Evolutionary conservation across 2,888 invertebrate species (phyloP).

Genomic region (Tenthredo scrophulariae): DNA sequence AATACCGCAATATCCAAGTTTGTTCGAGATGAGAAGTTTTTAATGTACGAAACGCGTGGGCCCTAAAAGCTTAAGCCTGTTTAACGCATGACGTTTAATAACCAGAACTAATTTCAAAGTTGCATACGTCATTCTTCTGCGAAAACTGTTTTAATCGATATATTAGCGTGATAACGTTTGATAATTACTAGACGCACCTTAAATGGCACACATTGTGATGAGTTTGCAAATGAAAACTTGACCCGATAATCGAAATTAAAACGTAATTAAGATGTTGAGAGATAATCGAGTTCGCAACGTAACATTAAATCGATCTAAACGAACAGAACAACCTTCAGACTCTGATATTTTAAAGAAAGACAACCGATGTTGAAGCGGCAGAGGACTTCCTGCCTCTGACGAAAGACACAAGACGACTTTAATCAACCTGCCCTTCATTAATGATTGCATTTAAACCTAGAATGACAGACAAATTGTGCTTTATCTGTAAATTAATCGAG

Average conservation of each 20-base stretch:
- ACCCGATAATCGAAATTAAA: constrained; percentile 40
- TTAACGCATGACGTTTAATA: constrained; percentile 39
- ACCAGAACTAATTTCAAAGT: constrained; percentile 39
- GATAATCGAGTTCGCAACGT: constrained; percentile 42
- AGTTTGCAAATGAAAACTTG: constrained; percentile 42
- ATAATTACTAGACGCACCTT: constrained; percentile 45
- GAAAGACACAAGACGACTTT: constrained; percentile 64
- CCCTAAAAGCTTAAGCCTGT: constrained; percentile 33
- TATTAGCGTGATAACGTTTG: constrained; percentile 10
- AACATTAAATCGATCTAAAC: constrained; percentile 14
- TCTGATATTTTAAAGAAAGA: constrained; percentile 17
- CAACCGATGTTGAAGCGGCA: background rate
- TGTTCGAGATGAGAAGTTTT: background rate
- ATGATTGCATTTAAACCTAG: constrained; percentile 63
- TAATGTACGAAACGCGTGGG: constrained; percentile 18
- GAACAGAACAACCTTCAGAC: background rate
- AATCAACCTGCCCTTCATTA: constrained; percentile 70
- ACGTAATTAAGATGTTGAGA: constrained; percentile 46
- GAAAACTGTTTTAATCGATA: constrained; percentile 41
- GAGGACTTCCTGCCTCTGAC: constrained; percentile 18
- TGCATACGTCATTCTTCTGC: constrained; percentile 37
- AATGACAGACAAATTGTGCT: constrained; percentile 67
- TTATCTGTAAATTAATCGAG: constrained; percentile 68
- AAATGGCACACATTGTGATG: constrained; percentile 31
- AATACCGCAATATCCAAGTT: background rate